Base-by-base conservation (phyloP, 2,797 vertebrate genomes). In the Microctenopoma steveboyesi region DNA sequence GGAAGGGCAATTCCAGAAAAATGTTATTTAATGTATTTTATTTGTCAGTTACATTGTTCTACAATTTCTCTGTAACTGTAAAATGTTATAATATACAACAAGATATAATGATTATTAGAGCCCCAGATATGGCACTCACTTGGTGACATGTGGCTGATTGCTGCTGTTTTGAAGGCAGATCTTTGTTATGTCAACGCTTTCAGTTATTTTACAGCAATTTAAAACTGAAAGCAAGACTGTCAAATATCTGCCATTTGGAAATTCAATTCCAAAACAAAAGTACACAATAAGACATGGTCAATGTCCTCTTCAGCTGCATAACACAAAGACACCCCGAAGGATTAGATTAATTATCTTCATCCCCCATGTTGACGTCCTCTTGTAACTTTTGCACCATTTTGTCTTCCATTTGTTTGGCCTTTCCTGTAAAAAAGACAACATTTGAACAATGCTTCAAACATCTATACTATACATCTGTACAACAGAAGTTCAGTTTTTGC, bases 341-440 rank as follows among this genome's bases (percentile, higher is more conserved):
- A 42, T 13, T 2, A 64, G 25, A 69, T 86, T 59, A 92, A 52
- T 63, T 11, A 53, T 90, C 79, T 47, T 86, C 80, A 73, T 94
- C 96, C 57, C 89, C 96, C 96, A 98, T 98, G 60, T 95, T 93
- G 90, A 97, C 92, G 15, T 98, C 96, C 68, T 98, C 92, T 79
- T 96, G 95, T 68, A 98, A 83, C 69, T 95, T 95, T 85, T 98
- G 96, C 43, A 98, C 95, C 97, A 99, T 98, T 93, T 96, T 98
- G 45, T 96, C 96, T 87, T 99, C 97, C 95, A 99, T 67, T 42
- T 93, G 85, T 83, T 96, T 98, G 85, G 94, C 90, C 91, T 95
- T 95, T 81, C 94, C 97, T 99, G 83, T 45, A 46, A 25, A 14
- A 62, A 60, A n/a, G 61, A 64, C 2, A 68, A 43, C 0, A 54